Conservation (phyloP, 2,113 vertebrate species). For the Lepus europaeus region DNA sequence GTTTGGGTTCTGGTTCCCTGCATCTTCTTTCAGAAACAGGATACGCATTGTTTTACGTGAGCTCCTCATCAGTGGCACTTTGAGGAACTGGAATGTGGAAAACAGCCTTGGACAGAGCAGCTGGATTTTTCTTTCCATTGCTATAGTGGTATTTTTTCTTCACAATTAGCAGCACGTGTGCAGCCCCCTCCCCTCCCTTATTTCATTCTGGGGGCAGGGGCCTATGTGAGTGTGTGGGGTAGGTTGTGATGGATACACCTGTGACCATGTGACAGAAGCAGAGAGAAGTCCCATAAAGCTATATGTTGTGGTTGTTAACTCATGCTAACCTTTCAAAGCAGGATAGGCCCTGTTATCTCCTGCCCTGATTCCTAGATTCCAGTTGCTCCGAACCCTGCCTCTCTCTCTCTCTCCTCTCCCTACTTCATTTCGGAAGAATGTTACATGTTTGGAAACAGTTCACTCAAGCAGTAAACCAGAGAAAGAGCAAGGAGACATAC, state of each 20-base stretch:
- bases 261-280: not conserved
- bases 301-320: not conserved
- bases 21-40: conserved; percentile 16
- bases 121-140: conserved; percentile 6
- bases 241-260: not conserved
- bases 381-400: not conserved
- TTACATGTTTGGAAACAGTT: not conserved
- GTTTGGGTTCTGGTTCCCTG: conserved; percentile 11
- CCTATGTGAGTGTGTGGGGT: not conserved
- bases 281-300: not conserved
- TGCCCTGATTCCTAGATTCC: not conserved
- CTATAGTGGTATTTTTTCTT: not conserved
- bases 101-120: not conserved
- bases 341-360: not conserved
- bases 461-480: conserved; percentile 58
- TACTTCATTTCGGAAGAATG: conserved; percentile 26
- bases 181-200: not conserved
- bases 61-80: not conserved
- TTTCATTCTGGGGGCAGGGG: not conserved
- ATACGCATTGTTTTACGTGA: not conserved
- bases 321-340: not conserved
- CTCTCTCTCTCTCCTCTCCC: not conserved
- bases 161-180: not conserved
- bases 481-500: not conserved
- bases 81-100: conserved; percentile 1